A percentile compares a stretch with the other conserved stretches of the same genome.
phyloP scores from a whole-genome alignment of 2,888 invertebrate species.

The Drosophila multiciliata region DNA sequence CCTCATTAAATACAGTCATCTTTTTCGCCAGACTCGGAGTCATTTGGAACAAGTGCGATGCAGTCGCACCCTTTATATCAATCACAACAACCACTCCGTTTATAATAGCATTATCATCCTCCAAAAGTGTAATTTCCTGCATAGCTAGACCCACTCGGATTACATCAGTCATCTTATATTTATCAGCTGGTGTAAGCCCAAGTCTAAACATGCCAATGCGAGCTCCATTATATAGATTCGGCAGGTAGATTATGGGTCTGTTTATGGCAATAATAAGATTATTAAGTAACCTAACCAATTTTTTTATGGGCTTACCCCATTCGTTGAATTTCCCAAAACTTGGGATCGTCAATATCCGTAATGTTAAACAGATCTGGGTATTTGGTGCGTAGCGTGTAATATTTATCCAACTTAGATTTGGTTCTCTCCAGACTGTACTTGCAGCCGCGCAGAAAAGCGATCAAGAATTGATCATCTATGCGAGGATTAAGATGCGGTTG shows the following conservation, averaged over 20 bases:
- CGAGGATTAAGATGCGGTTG: slow-evolving; percentile 85
- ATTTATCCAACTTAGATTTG: slow-evolving; percentile 87
- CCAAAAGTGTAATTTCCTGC: slow-evolving; percentile 87
- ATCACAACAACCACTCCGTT: slow-evolving; percentile 86
- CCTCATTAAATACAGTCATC: slow-evolving; percentile 86
- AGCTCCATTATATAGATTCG: slow-evolving; percentile 84
- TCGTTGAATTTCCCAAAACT: slow-evolving; percentile 55
- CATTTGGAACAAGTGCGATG: slow-evolving; percentile 86
- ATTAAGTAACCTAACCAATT: slow-evolving; percentile 85
- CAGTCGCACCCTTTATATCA: slow-evolving; percentile 86
- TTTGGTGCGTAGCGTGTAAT: slow-evolving; percentile 86
- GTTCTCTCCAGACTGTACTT: slow-evolving; percentile 86
- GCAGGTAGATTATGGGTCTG: slow-evolving; percentile 76
- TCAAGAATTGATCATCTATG: slow-evolving; percentile 85
- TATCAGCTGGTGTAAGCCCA: slow-evolving; percentile 85
- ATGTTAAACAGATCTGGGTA: slow-evolving; percentile 86
- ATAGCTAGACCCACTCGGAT: slow-evolving; percentile 86
- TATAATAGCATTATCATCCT: slow-evolving; percentile 87
- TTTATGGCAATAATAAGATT: slow-evolving; percentile 79
- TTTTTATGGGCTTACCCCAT: slow-evolving; percentile 50
- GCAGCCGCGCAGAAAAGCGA: slow-evolving; percentile 86
- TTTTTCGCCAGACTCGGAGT: slow-evolving; percentile 87
- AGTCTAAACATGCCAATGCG: slow-evolving; percentile 86
- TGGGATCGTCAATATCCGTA: slow-evolving; percentile 83
- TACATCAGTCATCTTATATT: slow-evolving; percentile 85